phyloP scores from a whole-genome alignment of 1,140 invertebrate species.

The Caenorhabditis brenneri region DNA sequence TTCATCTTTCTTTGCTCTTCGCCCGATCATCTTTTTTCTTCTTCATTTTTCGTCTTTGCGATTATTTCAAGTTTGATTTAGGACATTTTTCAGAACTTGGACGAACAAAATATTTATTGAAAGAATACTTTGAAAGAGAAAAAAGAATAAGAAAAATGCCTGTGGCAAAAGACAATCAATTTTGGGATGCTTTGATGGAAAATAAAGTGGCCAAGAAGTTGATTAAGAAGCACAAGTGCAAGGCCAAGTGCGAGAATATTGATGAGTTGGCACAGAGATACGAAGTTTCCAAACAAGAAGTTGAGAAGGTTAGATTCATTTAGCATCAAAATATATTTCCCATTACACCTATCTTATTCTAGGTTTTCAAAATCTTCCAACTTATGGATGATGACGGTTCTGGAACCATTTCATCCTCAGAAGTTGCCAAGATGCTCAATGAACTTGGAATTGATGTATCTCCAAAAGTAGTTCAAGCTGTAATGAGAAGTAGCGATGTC shows the following conservation, averaged over 20 bases:
- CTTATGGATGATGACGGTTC: conserved; percentile 53
- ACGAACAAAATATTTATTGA: neutral
- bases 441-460: conserved; percentile 53
- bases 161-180: conserved; percentile 51
- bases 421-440: conserved; percentile 52
- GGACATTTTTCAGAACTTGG: neutral
- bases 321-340: too few relatives aligned
- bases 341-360: too few relatives aligned
- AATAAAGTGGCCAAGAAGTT: conserved; percentile 52
- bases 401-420: conserved; percentile 49
- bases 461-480: conserved; percentile 56
- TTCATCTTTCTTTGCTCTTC: neutral
- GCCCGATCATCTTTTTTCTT: neutral
- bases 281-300: conserved; percentile 49
- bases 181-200: conserved; percentile 55
- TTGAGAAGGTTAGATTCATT: conserved; percentile 43
- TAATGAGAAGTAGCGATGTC: conserved; percentile 51
- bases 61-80: neutral
- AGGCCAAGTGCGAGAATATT: conserved; percentile 42
- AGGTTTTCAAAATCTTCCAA: conserved; percentile 56
- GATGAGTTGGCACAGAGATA: conserved; percentile 48
- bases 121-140: too few relatives aligned
- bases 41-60: neutral
- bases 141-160: neutral
- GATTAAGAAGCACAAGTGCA: conserved; percentile 51